Evolutionary conservation across 1,140 invertebrate species (phyloP), one percentile per base, ranked within the genome.

Genomic region (Anastrepha ludens): DNA sequence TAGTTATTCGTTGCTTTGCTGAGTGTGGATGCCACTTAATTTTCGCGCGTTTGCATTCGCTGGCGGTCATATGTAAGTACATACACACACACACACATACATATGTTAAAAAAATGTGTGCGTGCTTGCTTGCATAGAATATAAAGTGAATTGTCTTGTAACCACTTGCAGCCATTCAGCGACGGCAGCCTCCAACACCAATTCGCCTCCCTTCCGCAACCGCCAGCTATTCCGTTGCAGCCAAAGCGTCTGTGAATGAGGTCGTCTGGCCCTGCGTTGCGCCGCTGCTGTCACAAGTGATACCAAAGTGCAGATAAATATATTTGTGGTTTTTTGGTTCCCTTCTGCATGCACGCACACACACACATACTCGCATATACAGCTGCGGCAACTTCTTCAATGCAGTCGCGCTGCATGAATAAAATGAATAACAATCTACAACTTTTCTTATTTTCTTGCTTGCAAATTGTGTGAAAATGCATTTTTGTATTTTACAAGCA

Each of bases 61-160:
- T 81, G 15, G 74, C 47, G 11, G 44, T 9, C 20, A 81, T 20
- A 13, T n/a, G 0, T 17, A 85, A 60, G 39, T 1, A 64, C n/a
- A 86, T 44, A 87, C n/a, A 67, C 67, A 87, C 62, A 5, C 60
- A 15, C 4, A 62, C 8, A 17, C 60, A 62, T 62, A 15, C 3
- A 20, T 8, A 3, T 29, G 20, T 1, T 8, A 62, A 60, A 59
- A 74, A 81, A 50, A 11, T 9, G 55, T 20, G n/a, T 81, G 74
- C 47, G 9, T 81, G 11, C 64, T 62, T 17, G 39, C 15, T 41
- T 74, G 44, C 74, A 55, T 47, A 81, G 74, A 81, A 81, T 11
- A 20, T 55, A 92, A 92, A 92, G 91, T 92, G 91, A 92, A 92
- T 92, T 92, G 91, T 92, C 91, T 92, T 92, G 91, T 92, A 91